A percentile compares a stretch with the other conserved stretches of the same genome.
These are phyloP conservation scores for Capromys pilorides DNA, from an alignment of 2,797 vertebrate species.

Conservation along the genomic window DNA sequence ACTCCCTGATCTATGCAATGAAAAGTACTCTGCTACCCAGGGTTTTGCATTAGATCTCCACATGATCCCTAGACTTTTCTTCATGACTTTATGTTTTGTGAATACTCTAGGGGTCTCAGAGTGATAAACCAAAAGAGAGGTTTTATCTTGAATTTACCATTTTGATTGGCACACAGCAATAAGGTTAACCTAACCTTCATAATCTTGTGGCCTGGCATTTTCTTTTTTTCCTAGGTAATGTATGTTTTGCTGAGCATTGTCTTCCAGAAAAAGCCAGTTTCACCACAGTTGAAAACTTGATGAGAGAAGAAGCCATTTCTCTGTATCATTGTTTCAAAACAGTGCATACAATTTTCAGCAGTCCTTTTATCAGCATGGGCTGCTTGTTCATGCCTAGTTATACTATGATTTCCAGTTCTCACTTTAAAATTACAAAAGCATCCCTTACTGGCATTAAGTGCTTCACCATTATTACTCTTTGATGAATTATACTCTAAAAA, in stretches of 20 bases:
- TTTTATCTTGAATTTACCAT: background rate
- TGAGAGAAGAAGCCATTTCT: background rate
- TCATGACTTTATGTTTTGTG: background rate
- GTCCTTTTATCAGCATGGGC: background rate
- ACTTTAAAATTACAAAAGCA: too few relatives aligned
- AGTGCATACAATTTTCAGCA: background rate
- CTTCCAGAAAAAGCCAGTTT: background rate
- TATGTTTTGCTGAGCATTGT: background rate
- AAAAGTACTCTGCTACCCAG: background rate
- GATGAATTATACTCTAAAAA: too few relatives aligned
- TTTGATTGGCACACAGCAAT: background rate
- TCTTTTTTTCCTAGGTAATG: background rate
- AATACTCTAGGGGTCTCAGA: background rate
- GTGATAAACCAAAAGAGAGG: background rate
- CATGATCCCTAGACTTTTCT: background rate
- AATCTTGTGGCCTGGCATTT: background rate
- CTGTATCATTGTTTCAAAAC: background rate
- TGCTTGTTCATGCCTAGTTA: background rate
- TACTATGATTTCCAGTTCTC: too few relatives aligned
- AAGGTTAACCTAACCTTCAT: background rate
- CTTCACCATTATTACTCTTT: too few relatives aligned
- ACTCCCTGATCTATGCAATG: background rate
- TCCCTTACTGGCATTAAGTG: too few relatives aligned
- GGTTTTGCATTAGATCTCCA: background rate
- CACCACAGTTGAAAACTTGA: background rate